A percentile compares a stretch with the other conserved stretches of the same genome.
phyloP scores from a whole-genome alignment of 2,113 vertebrate species.

The Strix aluco region DNA sequence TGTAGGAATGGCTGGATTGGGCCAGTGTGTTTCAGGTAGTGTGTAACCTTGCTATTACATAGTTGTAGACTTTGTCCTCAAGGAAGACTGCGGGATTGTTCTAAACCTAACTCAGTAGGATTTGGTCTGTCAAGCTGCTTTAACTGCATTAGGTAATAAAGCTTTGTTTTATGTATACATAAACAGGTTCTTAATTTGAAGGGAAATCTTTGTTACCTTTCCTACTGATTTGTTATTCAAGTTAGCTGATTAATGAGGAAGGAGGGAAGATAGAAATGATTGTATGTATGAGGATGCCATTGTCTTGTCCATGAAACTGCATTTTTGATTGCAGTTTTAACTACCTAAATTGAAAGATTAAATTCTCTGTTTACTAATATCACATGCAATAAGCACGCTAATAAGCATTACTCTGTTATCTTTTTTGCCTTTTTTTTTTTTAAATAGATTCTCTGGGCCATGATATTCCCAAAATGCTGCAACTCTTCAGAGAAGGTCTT shows the following conservation, averaged over 20 bases:
- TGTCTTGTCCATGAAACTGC: not conserved
- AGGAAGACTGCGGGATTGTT: not conserved
- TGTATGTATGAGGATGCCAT: rapidly evolving
- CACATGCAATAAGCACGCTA: not conserved
- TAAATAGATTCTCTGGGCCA: constrained; percentile 80
- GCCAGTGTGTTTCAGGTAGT: not conserved
- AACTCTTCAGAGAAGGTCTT: constrained; percentile 80
- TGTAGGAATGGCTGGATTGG: not conserved
- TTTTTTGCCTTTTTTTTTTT: not conserved
- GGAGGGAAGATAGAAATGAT: rapidly evolving
- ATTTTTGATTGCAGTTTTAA: not conserved
- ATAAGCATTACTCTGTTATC: not conserved
- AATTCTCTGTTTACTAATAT: not conserved
- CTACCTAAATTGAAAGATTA: not conserved
- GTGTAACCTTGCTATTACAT: not conserved
- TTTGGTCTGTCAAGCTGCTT: not conserved
- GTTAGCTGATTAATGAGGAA: not conserved
- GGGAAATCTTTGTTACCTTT: not conserved
- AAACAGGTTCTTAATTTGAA: not conserved
- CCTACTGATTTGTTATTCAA: not conserved
- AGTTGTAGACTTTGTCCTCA: not conserved
- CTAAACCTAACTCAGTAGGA: not conserved
- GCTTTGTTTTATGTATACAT: not conserved
- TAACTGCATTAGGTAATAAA: not conserved
- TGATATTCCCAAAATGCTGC: constrained; percentile 86